Percentiles rank a stretch among this genome's conserved stretches.
Conservation (phyloP, 1,140 invertebrate genomes). For the Hormaphis cornu region DNA sequence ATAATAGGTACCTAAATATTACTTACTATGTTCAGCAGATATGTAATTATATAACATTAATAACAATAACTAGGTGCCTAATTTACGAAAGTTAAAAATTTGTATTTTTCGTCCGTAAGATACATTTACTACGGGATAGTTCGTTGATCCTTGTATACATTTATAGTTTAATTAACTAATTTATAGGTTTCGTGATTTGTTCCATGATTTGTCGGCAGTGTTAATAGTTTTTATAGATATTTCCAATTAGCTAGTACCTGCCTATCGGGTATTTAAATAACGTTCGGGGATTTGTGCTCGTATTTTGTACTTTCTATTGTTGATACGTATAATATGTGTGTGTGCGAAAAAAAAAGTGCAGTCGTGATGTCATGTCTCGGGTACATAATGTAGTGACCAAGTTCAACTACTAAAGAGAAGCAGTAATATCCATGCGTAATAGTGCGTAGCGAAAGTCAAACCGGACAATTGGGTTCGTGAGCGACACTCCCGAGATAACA, state of each 20-base stretch:
- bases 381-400: neutral
- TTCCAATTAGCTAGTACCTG: neutral
- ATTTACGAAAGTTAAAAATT: too few species aligned
- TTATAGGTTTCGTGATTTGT: neutral
- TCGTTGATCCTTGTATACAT: too few species aligned
- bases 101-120: too few species aligned
- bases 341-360: neutral
- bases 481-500: neutral
- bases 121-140: too few species aligned
- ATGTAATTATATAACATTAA: too few species aligned
- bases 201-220: neutral
- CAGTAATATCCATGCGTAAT: neutral
- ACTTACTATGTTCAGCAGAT: too few species aligned
- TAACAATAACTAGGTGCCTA: too few species aligned
- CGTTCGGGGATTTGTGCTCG: too few species aligned
- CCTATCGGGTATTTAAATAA: neutral
- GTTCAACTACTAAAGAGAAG: neutral
- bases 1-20: too few species aligned
- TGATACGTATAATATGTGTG: neutral
- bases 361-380: slow-evolving; percentile 10
- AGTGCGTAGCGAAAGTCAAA: neutral
- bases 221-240: neutral
- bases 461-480: slow-evolving; percentile 20
- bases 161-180: too few species aligned
- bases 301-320: slow-evolving; percentile 2